phyloP scores from a whole-genome alignment of 2,888 invertebrate genomes.

The Chloromyia formosa region DNA sequence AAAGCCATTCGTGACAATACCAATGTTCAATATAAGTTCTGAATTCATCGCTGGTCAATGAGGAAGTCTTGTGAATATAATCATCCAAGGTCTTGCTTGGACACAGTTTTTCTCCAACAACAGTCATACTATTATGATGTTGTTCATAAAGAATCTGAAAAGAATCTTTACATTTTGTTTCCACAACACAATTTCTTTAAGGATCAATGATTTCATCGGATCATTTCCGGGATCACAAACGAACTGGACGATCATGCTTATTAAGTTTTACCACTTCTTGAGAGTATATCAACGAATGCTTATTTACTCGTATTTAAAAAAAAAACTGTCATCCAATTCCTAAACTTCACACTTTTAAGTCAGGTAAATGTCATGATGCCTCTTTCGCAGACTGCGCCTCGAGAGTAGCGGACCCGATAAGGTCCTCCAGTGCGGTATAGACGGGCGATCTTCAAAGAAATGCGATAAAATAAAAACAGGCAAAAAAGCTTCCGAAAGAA shows the following conservation, averaged over 20 bases:
- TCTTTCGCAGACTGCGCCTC: background rate
- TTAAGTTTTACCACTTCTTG: background rate
- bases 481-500: background rate
- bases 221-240: conserved; percentile 1
- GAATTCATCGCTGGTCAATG: background rate
- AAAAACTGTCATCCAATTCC: background rate
- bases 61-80: background rate
- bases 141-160: too few relatives aligned
- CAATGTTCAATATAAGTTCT: background rate
- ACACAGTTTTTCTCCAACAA: background rate
- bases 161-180: too few relatives aligned
- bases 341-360: background rate
- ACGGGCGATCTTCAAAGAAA: background rate
- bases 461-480: background rate
- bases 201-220: conserved; percentile 35
- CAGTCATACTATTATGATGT: too few relatives aligned
- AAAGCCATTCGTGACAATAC: too few relatives aligned
- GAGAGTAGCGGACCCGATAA: background rate
- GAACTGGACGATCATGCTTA: background rate
- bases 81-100: background rate
- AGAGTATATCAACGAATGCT: background rate
- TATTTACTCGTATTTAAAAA: background rate
- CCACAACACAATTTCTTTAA: too few relatives aligned
- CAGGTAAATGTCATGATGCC: background rate
- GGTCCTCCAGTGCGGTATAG: background rate